phyloP scores from a whole-genome alignment of 2,888 invertebrate species.

The Ophion ventricosus region DNA sequence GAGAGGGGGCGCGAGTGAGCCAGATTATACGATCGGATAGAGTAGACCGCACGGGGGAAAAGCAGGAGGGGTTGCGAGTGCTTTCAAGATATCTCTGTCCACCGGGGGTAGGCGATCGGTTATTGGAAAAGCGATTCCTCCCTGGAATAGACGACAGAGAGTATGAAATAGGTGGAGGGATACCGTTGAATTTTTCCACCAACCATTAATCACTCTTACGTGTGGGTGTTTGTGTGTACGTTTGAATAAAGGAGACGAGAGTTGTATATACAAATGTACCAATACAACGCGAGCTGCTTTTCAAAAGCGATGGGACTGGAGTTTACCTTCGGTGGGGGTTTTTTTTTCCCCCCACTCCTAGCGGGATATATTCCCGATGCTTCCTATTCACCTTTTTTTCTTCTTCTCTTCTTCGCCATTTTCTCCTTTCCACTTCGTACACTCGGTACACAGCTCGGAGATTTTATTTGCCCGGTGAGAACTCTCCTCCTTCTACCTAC shows the following conservation, averaged over 20 bases:
- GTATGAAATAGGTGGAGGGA: conserved; percentile 54
- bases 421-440: conserved; percentile 38
- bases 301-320: conserved; percentile 26
- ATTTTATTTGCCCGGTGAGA: conserved; percentile 52
- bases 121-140: conserved; percentile 65
- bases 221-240: neutral
- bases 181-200: conserved; percentile 54
- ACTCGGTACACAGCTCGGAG: conserved; percentile 20
- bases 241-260: conserved; percentile 16
- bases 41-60: conserved; percentile 11
- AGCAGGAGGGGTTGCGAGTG: conserved; percentile 24
- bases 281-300: conserved; percentile 36
- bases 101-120: conserved; percentile 47
- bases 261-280: conserved; percentile 9
- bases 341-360: conserved; percentile 28
- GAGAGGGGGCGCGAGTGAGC: conserved; percentile 31
- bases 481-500: neutral
- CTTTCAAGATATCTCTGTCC: conserved; percentile 56
- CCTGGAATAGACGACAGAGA: conserved; percentile 39
- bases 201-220: conserved; percentile 56
- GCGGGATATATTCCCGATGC: conserved; percentile 49
- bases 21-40: conserved; percentile 44
- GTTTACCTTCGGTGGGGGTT: conserved; percentile 34
- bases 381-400: conserved; percentile 36
- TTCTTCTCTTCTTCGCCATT: conserved; percentile 19